Percentiles rank a stretch among this genome's conserved stretches.
These are phyloP conservation scores for Brachypteracias leptosomus DNA, from an alignment of 2,113 vertebrate species.

Conservation along the genomic window DNA sequence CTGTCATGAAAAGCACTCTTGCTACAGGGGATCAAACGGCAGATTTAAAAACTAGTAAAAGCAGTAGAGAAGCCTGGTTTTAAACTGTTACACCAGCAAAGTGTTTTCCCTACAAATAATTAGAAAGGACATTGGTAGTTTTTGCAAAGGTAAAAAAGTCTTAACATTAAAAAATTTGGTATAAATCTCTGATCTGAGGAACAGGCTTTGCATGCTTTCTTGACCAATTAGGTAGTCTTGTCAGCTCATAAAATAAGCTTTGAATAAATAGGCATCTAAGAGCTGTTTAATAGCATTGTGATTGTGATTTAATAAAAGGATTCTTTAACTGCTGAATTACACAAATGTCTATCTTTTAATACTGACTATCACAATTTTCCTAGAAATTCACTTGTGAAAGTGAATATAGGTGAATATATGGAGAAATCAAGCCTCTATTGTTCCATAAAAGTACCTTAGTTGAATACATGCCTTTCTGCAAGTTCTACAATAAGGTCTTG, in stretches of 20 bases:
- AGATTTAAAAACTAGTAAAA: neutral
- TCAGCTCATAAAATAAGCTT: neutral
- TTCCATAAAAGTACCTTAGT: neutral
- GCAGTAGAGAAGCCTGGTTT: neutral
- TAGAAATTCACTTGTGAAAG: neutral
- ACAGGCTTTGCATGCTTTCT: neutral
- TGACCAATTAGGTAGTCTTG: neutral
- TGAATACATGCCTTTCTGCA: neutral
- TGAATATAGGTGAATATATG: neutral
- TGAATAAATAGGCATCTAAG: neutral
- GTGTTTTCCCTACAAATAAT: neutral
- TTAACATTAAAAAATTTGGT: neutral
- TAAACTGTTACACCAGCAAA: neutral
- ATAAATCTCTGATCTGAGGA: neutral
- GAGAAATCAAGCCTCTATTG: neutral
- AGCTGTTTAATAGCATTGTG: neutral
- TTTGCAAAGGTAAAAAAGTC: neutral
- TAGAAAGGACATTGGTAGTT: neutral
- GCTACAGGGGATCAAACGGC: neutral
- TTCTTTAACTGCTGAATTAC: neutral
- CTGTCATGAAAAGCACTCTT: neutral
- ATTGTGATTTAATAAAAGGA: neutral
- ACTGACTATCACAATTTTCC: neutral
- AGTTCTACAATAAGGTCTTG: neutral
- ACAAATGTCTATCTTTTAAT: neutral